These are phyloP conservation scores for Psylliodes chrysocephalus DNA, from an alignment of 2,888 invertebrate genomes.

Conservation along the genomic window DNA sequence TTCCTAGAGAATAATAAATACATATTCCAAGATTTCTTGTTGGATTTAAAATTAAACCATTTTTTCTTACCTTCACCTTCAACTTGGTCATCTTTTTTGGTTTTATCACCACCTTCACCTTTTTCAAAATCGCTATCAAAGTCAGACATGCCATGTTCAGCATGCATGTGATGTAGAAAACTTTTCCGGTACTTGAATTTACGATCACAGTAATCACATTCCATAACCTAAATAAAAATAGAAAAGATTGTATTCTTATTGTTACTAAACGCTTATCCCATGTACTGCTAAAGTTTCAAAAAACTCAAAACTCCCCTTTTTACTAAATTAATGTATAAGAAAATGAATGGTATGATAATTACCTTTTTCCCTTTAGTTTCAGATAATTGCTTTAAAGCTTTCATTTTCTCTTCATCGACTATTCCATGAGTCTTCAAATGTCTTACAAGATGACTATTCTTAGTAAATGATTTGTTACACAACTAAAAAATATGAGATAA, in stretches of 20 bases:
- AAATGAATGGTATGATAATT: too few species aligned
- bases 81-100: conserved; percentile 3
- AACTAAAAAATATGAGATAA: conserved; percentile 48
- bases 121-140: conserved; percentile 51
- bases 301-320: too few species aligned
- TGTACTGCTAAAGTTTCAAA: too few species aligned
- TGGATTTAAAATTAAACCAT: neutral
- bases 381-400: conserved; percentile 30
- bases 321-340: too few species aligned
- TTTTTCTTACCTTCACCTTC: conserved; percentile 7
- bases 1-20: neutral
- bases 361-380: conserved; percentile 53
- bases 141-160: conserved; percentile 63
- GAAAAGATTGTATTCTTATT: too few species aligned
- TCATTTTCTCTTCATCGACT: conserved; percentile 36
- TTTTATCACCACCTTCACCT: conserved; percentile 16
- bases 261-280: too few species aligned
- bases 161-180: conserved; percentile 62
- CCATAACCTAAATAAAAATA: conserved; percentile 57
- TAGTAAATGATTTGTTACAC: conserved; percentile 60
- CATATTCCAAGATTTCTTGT: neutral
- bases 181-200: conserved; percentile 64
- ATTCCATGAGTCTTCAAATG: conserved; percentile 58
- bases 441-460: conserved; percentile 57
- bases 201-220: conserved; percentile 64